Conservation (phyloP, 2,113 vertebrate species). For the Herpetotheres cachinnans region DNA sequence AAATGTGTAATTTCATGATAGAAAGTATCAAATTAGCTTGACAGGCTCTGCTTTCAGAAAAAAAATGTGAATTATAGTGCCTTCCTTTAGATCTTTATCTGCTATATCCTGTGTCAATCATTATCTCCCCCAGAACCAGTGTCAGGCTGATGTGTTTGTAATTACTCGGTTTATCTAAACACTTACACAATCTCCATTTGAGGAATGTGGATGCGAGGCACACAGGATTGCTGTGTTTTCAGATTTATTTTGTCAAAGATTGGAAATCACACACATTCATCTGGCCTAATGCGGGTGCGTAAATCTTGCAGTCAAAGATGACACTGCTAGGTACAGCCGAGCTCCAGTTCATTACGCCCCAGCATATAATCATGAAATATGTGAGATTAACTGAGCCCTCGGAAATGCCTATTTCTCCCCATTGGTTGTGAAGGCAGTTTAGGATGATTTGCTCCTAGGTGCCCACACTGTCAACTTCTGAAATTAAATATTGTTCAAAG, state of each 20-base stretch:
- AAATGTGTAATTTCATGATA: background rate
- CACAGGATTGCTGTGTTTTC: background rate
- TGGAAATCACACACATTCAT: background rate
- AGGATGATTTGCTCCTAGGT: constrained; percentile 1
- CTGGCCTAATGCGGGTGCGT: background rate
- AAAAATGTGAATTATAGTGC: background rate
- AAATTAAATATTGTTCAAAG: constrained; percentile 6
- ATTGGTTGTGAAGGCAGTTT: background rate
- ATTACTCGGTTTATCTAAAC: constrained; percentile 4
- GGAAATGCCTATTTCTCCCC: background rate
- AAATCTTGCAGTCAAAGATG: constrained; percentile 29
- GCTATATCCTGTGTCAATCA: background rate
- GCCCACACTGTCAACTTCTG: background rate
- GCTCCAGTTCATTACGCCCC: background rate
- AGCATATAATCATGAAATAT: background rate
- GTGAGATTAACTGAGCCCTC: background rate
- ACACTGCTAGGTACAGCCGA: background rate
- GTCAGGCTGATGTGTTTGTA: background rate
- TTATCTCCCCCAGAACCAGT: background rate
- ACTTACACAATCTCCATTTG: background rate
- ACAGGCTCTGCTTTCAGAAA: background rate
- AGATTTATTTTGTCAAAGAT: background rate
- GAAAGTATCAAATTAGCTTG: background rate
- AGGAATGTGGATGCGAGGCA: background rate
- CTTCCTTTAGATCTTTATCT: background rate